These are phyloP conservation scores for Dolichotis patagonum DNA, from an alignment of 2,113 vertebrate species.

Conservation along the genomic window DNA sequence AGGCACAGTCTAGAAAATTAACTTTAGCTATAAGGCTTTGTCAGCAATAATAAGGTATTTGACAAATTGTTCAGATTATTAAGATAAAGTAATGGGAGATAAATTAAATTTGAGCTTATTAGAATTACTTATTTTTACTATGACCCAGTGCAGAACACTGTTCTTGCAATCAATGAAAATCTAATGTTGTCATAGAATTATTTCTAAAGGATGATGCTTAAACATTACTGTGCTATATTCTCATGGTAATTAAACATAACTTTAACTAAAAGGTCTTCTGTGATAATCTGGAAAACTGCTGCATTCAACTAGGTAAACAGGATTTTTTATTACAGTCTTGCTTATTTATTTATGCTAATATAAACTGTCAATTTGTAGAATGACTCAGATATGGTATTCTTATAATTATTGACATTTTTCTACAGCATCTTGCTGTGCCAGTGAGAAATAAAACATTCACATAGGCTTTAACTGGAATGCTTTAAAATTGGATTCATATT, in stretches of 20 bases:
- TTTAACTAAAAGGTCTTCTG: background rate
- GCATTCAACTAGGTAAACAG: background rate
- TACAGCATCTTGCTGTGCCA: background rate
- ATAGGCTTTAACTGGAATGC: background rate
- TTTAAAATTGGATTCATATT: constrained; percentile 20
- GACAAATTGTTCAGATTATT: background rate
- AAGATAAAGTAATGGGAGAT: constrained; percentile 6
- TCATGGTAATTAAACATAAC: background rate
- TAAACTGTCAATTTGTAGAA: background rate
- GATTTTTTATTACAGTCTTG: background rate
- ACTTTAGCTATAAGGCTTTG: background rate
- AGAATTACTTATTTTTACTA: constrained; percentile 38
- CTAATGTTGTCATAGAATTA: background rate
- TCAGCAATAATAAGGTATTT: background rate
- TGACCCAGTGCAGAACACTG: background rate
- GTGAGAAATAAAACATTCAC: background rate
- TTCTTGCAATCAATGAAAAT: constrained; percentile 18
- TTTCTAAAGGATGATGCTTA: constrained; percentile 24
- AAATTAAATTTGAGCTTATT: background rate
- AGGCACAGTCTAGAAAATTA: background rate
- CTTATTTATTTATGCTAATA: background rate
- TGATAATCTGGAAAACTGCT: background rate
- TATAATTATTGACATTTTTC: background rate
- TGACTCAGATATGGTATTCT: background rate
- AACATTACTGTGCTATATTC: background rate